Evolutionary conservation across 2,888 invertebrate genomes (phyloP).

Genomic region (Ditylenchus weischeri): DNA sequence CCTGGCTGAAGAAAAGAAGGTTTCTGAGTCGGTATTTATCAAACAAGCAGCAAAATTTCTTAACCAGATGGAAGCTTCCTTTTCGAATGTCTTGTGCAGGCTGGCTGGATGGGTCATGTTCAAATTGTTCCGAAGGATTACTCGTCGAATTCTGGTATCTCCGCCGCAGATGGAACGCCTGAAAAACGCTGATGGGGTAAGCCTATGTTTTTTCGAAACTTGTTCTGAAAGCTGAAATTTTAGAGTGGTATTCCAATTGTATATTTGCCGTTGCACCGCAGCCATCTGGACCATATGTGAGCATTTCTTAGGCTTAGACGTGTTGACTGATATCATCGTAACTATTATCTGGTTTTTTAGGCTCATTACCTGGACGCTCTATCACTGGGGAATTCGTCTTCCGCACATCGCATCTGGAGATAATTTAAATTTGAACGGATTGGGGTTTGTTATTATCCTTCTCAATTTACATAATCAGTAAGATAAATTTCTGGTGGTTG

Average conservation of each 20-base stretch:
- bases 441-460: conserved; percentile 67
- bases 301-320: too few species aligned
- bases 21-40: too few species aligned
- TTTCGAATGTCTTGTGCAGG: conserved; percentile 46
- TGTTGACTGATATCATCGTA: too few species aligned
- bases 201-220: not conserved
- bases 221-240: conserved; percentile 11
- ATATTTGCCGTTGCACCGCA: conserved; percentile 81
- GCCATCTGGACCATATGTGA: conserved; percentile 80
- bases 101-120: conserved; percentile 49
- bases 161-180: conserved; percentile 45
- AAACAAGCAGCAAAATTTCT: conserved; percentile 27
- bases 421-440: conserved; percentile 87
- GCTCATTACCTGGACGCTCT: conserved; percentile 69
- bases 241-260: conserved; percentile 70
- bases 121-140: conserved; percentile 51
- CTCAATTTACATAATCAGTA: too few species aligned
- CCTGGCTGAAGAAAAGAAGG: not conserved
- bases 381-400: conserved; percentile 77
- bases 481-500: conserved; percentile 68
- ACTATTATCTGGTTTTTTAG: too few species aligned
- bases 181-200: conserved; percentile 38
- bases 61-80: conserved; percentile 42
- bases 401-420: conserved; percentile 93
- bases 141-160: conserved; percentile 44